phyloP scores from a whole-genome alignment of 2,888 invertebrate species.

The Andrena bucephala region DNA sequence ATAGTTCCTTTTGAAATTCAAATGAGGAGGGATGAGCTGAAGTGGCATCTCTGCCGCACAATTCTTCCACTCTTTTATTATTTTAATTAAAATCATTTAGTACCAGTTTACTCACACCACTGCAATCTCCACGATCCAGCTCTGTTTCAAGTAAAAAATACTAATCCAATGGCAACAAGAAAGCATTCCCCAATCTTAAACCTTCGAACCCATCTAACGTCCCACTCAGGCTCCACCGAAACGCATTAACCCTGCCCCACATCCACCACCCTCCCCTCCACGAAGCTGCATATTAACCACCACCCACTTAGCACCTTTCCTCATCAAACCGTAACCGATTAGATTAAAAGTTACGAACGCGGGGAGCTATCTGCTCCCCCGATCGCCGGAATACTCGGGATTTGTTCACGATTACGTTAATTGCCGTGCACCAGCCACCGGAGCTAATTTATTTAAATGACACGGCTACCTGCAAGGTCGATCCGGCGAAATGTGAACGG shows the following conservation, averaged over 20 bases:
- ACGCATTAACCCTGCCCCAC: background rate
- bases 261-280: too few species aligned
- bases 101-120: too few species aligned
- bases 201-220: background rate
- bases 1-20: too few species aligned
- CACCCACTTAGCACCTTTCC: conserved; percentile 13
- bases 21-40: too few species aligned
- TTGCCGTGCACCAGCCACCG: background rate
- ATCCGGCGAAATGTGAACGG: background rate
- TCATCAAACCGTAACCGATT: conserved; percentile 5
- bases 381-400: conserved; percentile 10
- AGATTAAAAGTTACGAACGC: conserved; percentile 6
- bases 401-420: conserved; percentile 19
- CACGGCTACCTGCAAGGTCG: background rate
- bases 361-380: conserved; percentile 3
- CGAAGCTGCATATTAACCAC: conserved; percentile 15
- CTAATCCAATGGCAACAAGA: too few species aligned
- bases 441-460: conserved; percentile 32
- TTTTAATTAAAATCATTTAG: too few species aligned
- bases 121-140: too few species aligned
- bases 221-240: background rate
- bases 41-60: too few species aligned
- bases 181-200: too few species aligned
- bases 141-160: too few species aligned
- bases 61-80: too few species aligned